Conservation (phyloP, 2,113 vertebrate genomes). For the Channa argus region DNA sequence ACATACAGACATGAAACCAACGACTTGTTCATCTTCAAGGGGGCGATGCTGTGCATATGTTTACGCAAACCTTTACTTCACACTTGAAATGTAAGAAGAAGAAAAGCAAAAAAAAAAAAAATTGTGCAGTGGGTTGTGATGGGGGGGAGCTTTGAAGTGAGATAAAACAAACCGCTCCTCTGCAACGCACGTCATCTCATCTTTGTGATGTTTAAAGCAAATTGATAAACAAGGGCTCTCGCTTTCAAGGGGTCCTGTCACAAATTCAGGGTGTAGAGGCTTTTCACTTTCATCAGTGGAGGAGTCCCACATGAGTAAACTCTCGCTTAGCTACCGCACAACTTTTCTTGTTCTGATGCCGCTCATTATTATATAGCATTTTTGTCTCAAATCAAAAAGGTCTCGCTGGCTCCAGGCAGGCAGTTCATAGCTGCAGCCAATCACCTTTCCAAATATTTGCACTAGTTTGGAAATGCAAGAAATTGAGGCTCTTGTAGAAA, state of each 20-base stretch:
- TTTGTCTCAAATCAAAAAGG: slow-evolving; percentile 71
- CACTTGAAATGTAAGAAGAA: slow-evolving; percentile 49
- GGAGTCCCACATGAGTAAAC: slow-evolving; percentile 67
- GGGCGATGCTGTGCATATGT: slow-evolving; percentile 85
- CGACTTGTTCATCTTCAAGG: slow-evolving; percentile 83
- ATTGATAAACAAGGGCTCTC: slow-evolving; percentile 80
- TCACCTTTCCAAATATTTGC: slow-evolving; percentile 90
- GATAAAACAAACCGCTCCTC: slow-evolving; percentile 81
- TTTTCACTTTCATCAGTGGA: slow-evolving; percentile 78
- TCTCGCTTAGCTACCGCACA: slow-evolving; percentile 34
- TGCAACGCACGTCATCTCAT: slow-evolving; percentile 46
- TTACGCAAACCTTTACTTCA: slow-evolving; percentile 87
- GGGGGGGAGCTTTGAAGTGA: slow-evolving; percentile 81
- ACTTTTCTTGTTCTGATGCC: slow-evolving; percentile 65
- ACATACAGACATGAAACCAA: slow-evolving; percentile 81
- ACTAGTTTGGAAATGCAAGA: slow-evolving; percentile 82
- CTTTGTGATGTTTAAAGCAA: slow-evolving; percentile 82
- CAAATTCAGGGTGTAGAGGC: slow-evolving; percentile 76
- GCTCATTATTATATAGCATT: slow-evolving; percentile 64
- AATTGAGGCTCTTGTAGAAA: slow-evolving; percentile 84
- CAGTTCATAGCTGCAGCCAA: slow-evolving; percentile 72
- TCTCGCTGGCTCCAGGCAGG: slow-evolving; percentile 72
- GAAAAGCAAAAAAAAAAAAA: slow-evolving; percentile 74
- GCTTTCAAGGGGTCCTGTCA: slow-evolving; percentile 77
- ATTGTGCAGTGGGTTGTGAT: slow-evolving; percentile 65